These are phyloP conservation scores for Acanthochromis polyacanthus DNA, from an alignment of 2,113 vertebrate genomes.

Conservation along the genomic window DNA sequence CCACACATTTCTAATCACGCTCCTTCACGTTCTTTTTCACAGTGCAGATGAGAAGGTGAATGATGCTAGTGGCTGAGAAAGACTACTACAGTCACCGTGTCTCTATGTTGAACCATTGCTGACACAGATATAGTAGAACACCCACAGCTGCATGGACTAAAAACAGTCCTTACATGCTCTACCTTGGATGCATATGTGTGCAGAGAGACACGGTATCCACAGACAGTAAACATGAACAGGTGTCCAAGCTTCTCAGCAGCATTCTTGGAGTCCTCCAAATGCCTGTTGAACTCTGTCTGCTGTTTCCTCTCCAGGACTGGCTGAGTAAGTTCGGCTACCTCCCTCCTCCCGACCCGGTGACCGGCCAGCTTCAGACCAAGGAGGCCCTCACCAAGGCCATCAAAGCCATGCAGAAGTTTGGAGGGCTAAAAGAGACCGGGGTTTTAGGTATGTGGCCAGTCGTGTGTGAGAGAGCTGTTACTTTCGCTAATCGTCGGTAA, in stretches of 20 bases:
- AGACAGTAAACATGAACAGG: constrained; percentile 52
- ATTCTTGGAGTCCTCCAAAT: constrained; percentile 48
- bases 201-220: constrained; percentile 3
- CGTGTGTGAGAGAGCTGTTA: background rate
- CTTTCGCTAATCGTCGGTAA: background rate
- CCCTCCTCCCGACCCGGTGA: constrained; percentile 88
- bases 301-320: constrained; percentile 90
- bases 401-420: constrained; percentile 94
- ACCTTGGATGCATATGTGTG: background rate
- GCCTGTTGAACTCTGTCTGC: constrained; percentile 36
- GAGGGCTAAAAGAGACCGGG: constrained; percentile 92
- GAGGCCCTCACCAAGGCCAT: constrained; percentile 94
- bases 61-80: too few species aligned
- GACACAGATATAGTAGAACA: background rate
- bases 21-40: too few species aligned
- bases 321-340: constrained; percentile 96
- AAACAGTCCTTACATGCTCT: background rate
- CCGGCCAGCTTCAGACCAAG: constrained; percentile 91
- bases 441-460: constrained; percentile 86
- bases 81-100: background rate
- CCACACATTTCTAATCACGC: too few species aligned
- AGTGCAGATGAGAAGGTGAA: too few species aligned
- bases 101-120: background rate
- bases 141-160: background rate
- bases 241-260: constrained; percentile 32